Percentiles rank a stretch among this genome's conserved stretches.
Conservation (phyloP, 2,113 vertebrate genomes). For the Colius striatus region DNA sequence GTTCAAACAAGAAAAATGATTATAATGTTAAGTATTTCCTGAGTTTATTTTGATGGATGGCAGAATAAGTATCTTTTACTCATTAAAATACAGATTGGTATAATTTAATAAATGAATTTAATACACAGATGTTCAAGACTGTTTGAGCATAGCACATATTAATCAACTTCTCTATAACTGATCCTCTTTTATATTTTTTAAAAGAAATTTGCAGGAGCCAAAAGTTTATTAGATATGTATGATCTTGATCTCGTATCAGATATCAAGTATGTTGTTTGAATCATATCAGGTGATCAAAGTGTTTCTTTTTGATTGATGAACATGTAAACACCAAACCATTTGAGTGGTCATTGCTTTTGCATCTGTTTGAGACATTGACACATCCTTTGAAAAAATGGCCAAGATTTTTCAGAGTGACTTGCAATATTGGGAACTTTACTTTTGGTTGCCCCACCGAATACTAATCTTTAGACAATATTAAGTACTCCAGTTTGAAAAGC, state of each 20-base stretch:
- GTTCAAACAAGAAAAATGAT: constrained; percentile 88
- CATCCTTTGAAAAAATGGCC: constrained; percentile 62
- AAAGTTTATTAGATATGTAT: constrained; percentile 86
- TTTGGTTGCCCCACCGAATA: constrained; percentile 17
- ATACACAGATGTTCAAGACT: constrained; percentile 87
- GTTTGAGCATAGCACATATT: constrained; percentile 83
- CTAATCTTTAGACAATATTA: constrained; percentile 13
- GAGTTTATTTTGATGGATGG: constrained; percentile 90
- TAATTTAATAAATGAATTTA: constrained; percentile 90
- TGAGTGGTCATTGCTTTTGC: constrained; percentile 51
- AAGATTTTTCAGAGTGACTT: constrained; percentile 45
- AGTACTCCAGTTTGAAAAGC: constrained; percentile 7
- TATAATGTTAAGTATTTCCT: constrained; percentile 91
- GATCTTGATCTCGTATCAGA: constrained; percentile 72
- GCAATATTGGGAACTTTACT: not conserved
- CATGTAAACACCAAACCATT: constrained; percentile 73
- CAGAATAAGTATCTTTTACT: constrained; percentile 87
- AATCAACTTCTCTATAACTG: constrained; percentile 85
- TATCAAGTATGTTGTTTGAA: constrained; percentile 67
- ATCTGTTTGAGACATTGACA: constrained; percentile 42
- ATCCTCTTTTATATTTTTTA: constrained; percentile 82
- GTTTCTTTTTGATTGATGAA: constrained; percentile 77
- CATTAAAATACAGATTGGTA: constrained; percentile 90
- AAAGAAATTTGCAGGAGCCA: constrained; percentile 82
- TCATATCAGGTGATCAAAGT: constrained; percentile 73